Conservation (phyloP, 2,113 vertebrate genomes). For the Coreoperca whiteheadi region DNA sequence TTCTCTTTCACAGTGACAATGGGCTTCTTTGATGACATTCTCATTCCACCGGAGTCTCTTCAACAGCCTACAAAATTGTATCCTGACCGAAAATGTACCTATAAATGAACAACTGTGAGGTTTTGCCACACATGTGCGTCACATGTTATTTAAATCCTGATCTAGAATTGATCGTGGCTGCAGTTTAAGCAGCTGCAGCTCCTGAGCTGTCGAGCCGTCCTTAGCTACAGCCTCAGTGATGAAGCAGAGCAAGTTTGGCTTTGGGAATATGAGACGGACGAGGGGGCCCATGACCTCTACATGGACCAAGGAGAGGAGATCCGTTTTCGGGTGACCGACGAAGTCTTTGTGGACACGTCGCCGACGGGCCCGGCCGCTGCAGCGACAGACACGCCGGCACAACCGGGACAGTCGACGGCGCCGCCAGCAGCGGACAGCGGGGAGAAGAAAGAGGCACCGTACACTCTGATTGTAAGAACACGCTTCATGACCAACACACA, state of each 20-base stretch:
- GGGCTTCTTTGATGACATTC: conserved; percentile 95
- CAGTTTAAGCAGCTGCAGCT: neutral
- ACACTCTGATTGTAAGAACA: conserved; percentile 91
- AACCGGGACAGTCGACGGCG: conserved; percentile 56
- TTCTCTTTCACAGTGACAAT: conserved; percentile 87
- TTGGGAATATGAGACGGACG: conserved; percentile 98
- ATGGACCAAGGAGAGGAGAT: conserved; percentile 98
- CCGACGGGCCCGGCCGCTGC: conserved; percentile 90
- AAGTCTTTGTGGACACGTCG: conserved; percentile 95
- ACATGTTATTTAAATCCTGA: neutral
- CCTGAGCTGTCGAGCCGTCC: conserved; percentile 43
- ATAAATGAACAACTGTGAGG: neutral
- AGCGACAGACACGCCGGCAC: conserved; percentile 66
- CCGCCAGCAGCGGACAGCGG: conserved; percentile 58
- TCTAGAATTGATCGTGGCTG: neutral
- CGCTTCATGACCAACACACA: neutral
- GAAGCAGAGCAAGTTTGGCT: conserved; percentile 98
- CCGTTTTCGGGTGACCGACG: conserved; percentile 94
- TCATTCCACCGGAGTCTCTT: conserved; percentile 94
- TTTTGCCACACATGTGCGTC: neutral
- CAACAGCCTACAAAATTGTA: conserved; percentile 98
- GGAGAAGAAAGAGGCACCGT: conserved; percentile 94
- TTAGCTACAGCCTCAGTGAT: conserved; percentile 88
- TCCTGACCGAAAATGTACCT: conserved; percentile 78
- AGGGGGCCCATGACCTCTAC: conserved; percentile 97